Evolutionary conservation across 1,140 invertebrate genomes (phyloP).

Genomic region (Ditylenchus dipsaci): DNA sequence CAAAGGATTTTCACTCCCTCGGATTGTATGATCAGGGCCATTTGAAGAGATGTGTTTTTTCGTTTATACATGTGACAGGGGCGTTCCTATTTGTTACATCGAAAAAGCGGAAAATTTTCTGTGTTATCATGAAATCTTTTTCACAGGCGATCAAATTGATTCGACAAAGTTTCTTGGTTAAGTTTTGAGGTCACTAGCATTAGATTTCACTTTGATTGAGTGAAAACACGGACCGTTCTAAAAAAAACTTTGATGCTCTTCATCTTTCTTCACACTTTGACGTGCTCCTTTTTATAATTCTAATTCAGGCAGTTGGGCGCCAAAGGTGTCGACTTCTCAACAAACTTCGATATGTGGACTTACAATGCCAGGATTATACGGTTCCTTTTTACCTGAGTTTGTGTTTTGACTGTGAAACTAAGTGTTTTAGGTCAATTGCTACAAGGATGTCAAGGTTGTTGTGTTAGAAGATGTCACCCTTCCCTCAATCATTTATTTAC

Average conservation of each 20-base stretch:
- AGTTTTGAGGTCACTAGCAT: not conserved
- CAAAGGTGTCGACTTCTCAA: slow-evolving; percentile 7
- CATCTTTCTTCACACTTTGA: too few relatives aligned
- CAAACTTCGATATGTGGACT: not conserved
- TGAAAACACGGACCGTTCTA: not conserved
- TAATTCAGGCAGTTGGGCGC: slow-evolving; percentile 10
- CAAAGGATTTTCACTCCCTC: too few relatives aligned
- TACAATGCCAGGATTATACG: not conserved
- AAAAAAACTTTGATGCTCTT: not conserved
- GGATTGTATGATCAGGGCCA: too few relatives aligned
- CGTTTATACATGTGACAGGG: too few relatives aligned
- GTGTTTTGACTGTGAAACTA: too few relatives aligned
- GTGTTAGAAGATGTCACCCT: slow-evolving; percentile 2
- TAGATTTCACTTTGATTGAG: not conserved
- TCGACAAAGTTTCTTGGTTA: too few relatives aligned
- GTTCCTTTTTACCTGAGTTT: not conserved
- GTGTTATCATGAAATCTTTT: too few relatives aligned
- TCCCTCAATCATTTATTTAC: not conserved
- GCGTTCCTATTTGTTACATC: too few relatives aligned
- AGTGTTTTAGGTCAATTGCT: not conserved
- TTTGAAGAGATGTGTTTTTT: too few relatives aligned
- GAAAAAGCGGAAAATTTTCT: too few relatives aligned
- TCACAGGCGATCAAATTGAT: too few relatives aligned
- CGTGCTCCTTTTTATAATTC: too few relatives aligned
- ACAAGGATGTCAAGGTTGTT: slow-evolving; percentile 2